Conservation (phyloP, 2,113 vertebrate species). For the Corvus hawaiiensis region DNA sequence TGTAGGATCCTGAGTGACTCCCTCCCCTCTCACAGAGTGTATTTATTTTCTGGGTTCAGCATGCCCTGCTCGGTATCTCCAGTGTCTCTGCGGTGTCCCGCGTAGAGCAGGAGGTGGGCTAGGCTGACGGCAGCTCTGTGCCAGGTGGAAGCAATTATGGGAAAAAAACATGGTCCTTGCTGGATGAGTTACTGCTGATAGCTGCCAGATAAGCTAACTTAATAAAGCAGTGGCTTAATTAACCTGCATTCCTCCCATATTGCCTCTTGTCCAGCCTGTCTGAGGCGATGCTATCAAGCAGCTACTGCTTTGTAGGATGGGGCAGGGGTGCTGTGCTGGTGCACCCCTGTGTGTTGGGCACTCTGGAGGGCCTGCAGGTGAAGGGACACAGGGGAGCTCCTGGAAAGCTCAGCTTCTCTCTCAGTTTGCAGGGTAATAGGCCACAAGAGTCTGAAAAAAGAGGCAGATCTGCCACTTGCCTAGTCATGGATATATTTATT, state of each 20-base stretch:
- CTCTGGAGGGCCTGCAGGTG: accelerated
- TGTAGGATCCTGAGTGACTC: neutral
- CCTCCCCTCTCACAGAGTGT: neutral
- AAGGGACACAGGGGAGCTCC: neutral
- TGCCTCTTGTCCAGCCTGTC: slow-evolving; percentile 4
- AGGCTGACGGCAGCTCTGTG: neutral
- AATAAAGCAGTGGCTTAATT: slow-evolving; percentile 58
- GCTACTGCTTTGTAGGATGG: neutral
- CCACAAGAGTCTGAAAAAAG: neutral
- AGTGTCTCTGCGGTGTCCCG: accelerated
- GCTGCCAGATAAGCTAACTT: slow-evolving; percentile 62
- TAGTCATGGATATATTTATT: neutral
- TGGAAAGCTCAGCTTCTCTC: neutral
- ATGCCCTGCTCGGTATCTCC: accelerated
- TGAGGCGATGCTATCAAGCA: neutral
- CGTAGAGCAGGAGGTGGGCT: neutral
- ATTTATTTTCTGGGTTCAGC: neutral
- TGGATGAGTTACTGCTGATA: slow-evolving; percentile 57
- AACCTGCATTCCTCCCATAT: slow-evolving; percentile 46
- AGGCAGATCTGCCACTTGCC: neutral
- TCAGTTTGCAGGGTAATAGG: neutral
- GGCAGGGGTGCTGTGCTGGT: neutral
- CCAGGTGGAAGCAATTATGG: slow-evolving; percentile 62
- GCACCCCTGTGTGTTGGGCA: accelerated
- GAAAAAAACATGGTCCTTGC: neutral